A percentile compares a stretch with the other conserved stretches of the same genome.
Conservation (phyloP, 2,797 vertebrate species). For the Mus minutoides region DNA sequence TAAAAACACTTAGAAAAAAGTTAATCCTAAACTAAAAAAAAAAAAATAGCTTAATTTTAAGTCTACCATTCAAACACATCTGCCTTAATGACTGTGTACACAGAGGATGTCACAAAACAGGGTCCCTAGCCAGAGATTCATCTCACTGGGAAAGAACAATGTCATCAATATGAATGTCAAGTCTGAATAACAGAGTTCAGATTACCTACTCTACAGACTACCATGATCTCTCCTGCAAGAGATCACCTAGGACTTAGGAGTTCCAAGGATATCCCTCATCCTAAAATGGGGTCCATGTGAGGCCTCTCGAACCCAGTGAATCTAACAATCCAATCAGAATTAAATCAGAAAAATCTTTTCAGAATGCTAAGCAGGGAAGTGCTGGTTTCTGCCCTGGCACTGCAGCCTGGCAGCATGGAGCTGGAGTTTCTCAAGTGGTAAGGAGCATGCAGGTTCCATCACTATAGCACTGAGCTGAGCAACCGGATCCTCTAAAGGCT, state of each 20-base stretch:
- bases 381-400: neutral
- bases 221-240: neutral
- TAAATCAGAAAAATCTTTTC: constrained; percentile 30
- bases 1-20: constrained; percentile 15
- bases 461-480: neutral
- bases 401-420: neutral
- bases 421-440: neutral
- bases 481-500: neutral
- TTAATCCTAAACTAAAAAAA: constrained; percentile 47
- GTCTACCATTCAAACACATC: constrained; percentile 2
- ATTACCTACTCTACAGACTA: neutral
- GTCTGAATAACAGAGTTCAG: neutral
- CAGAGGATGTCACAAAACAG: neutral
- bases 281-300: neutral
- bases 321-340: neutral
- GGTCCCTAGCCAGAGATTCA: neutral
- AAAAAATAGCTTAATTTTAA: constrained; percentile 43
- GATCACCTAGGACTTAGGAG: neutral
- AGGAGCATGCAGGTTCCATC: neutral
- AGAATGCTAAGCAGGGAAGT: neutral
- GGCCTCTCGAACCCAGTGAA: neutral
- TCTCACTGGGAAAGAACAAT: neutral
- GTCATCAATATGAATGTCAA: neutral
- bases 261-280: neutral
- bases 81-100: neutral